Base-by-base conservation (phyloP, 2,797 vertebrate species). In the Microhierax caerulescens region DNA sequence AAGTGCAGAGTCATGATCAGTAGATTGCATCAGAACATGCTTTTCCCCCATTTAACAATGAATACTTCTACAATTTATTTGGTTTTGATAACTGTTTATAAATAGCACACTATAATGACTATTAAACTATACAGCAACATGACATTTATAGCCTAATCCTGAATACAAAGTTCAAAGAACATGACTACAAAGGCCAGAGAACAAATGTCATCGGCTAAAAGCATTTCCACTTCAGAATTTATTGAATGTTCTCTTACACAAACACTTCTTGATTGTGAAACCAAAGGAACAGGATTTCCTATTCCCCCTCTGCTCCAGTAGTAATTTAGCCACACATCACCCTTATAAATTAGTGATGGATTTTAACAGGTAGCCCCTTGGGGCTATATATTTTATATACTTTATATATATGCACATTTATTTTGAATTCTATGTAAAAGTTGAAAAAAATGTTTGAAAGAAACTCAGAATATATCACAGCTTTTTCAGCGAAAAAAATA, bases 231-330 rank as follows among this genome's bases (percentile, higher is more conserved):
- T 96, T 97, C 88, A 96, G 96, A 97, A 97, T 96, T 97, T 98
- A 98, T 98, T 98, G 97, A 97, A 97, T 93, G 95, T 94, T 97
- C 83, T 98, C 88, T 96, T 97, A 97, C 97, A 98, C 96, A 98
- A 98, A 97, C 94, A 97, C 92, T 97, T 97, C 94, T 97, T 32
- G 1, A 90, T 90, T 10, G 18, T 95, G 94, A 98, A 98, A 98
- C 93, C 88, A 95, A 87, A 96, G 95, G 95, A 97, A 97, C 84
- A 78, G 91, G 61, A 43, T 91, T 91, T 89, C 92, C 81, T 93
- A 36, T 74, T 96, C 95, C 95, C 85, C 95, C 97, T 95, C 83
- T 87, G 76, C 84, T 94, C 95, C 96, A 92, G 95, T 22, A 91
- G 96, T 90, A 97, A 95, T 92, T 94, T 91, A 97, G 83, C 87